Evolutionary conservation across 2,797 vertebrate species (phyloP).

Genomic region (Muraenolepis orangiensis): DNA sequence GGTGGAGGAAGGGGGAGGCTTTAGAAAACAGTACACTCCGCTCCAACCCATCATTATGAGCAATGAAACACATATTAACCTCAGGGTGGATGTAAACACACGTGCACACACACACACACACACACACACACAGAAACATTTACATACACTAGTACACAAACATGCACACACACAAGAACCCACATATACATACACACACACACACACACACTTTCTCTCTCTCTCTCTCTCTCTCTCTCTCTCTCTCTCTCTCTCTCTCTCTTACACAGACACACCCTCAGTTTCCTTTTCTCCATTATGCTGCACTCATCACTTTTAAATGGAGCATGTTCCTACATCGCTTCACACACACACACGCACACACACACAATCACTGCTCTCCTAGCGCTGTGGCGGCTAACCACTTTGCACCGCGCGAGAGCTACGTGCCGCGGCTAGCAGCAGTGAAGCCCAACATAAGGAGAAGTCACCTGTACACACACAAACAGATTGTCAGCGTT

Average conservation of each 20-base stretch:
- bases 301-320: slow-evolving; percentile 70
- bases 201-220: slow-evolving; percentile 26
- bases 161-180: background rate
- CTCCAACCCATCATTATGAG: slow-evolving; percentile 46
- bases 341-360: background rate
- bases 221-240: too few species aligned
- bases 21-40: slow-evolving; percentile 41
- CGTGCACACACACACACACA: background rate
- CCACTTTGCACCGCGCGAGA: background rate
- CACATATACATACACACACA: background rate
- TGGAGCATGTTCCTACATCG: slow-evolving; percentile 51
- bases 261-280: slow-evolving; percentile 41
- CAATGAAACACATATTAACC: slow-evolving; percentile 62
- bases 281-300: slow-evolving; percentile 63
- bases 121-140: background rate
- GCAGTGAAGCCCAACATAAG: background rate
- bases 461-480: background rate
- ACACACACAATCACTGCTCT: background rate
- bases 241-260: too few species aligned
- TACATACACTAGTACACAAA: background rate
- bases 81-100: slow-evolving; percentile 44
- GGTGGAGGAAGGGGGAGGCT: slow-evolving; percentile 1
- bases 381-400: background rate
- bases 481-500: background rate
- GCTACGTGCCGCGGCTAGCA: background rate